Conservation (phyloP, 2,888 invertebrate genomes). For the Ormia ochracea region DNA sequence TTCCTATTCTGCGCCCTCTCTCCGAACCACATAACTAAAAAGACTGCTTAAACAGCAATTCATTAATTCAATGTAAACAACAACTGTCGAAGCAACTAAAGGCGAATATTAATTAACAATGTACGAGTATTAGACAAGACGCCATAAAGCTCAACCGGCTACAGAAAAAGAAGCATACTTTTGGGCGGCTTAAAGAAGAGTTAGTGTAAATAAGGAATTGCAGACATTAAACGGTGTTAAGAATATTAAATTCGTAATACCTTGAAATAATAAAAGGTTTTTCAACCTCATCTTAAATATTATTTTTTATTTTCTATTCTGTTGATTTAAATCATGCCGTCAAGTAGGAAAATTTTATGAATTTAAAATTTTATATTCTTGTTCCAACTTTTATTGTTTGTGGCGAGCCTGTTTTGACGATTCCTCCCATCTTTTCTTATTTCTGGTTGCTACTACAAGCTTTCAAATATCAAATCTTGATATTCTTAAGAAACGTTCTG, state of each 20-base stretch:
- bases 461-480: too few species aligned
- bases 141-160: neutral
- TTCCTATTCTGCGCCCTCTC: neutral
- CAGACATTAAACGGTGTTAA: neutral
- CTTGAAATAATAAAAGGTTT: too few species aligned
- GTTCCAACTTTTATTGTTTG: too few species aligned
- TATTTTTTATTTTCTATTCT: too few species aligned
- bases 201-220: neutral
- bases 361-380: too few species aligned
- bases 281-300: too few species aligned
- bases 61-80: conserved; percentile 31
- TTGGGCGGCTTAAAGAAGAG: conserved; percentile 4
- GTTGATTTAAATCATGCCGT: too few species aligned
- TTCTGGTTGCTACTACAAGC: too few species aligned
- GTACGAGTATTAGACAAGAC: conserved; percentile 2
- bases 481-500: too few species aligned
- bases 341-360: too few species aligned
- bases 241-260: neutral
- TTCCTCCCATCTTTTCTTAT: too few species aligned
- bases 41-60: conserved; percentile 5
- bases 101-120: conserved; percentile 36
- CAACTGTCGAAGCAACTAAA: neutral
- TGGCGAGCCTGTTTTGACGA: too few species aligned
- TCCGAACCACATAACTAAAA: neutral
- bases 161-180: conserved; percentile 48